Evolutionary conservation across 2,113 vertebrate genomes (phyloP), one percentile per base, ranked within the genome.

Genomic region (Globicephala melas): DNA sequence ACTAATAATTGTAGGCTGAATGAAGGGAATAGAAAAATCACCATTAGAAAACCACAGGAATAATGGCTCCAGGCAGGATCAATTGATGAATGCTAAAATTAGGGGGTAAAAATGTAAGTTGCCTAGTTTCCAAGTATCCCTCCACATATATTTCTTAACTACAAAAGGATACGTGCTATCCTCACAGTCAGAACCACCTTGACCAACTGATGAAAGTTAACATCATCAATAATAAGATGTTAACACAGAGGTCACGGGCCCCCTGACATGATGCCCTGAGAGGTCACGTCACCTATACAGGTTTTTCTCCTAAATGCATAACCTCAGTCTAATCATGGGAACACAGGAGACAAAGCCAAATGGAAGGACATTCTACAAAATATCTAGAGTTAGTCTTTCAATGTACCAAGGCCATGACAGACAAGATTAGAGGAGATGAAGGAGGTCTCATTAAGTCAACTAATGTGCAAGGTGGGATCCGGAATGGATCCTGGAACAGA

Each of bases 1-100:
- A 55, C 58, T 8, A 73, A 96, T 71, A 74, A 70, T 4, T 87
- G 17, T 21, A 85, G 63, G 33, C 47, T 50, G 60, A 65, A 82
- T 31, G 47, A 80, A 90, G 47, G 60, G 83, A 77, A 63, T 17
- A 85, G 50, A 63, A 91, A 86, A 68, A 31, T 95, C 62, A 53
- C 26, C 62, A 21, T 44, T 70, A 91, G 68, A 80, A 95, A 83
- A 68, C 21, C 33, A 91, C 3, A 38, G 41, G 36, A 81, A 38
- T 20, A 58, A 50, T 25, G 28, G 25, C 44, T 58, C 2, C 26
- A n/a, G 41, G 18, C 33, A 67, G 71, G 62, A 77, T 6, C 47
- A 31, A 23, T 28, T 3, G 2, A 79, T 25, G 18, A 86, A 71
- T 44, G 74, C 50, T n/a, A 62, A 33, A 74, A 11, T 33, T 36